Percentiles rank a stretch among this genome's conserved stretches.
These are phyloP conservation scores for Chaetogeoica ovagalla DNA, from an alignment of 2,888 invertebrate species.

Conservation along the genomic window DNA sequence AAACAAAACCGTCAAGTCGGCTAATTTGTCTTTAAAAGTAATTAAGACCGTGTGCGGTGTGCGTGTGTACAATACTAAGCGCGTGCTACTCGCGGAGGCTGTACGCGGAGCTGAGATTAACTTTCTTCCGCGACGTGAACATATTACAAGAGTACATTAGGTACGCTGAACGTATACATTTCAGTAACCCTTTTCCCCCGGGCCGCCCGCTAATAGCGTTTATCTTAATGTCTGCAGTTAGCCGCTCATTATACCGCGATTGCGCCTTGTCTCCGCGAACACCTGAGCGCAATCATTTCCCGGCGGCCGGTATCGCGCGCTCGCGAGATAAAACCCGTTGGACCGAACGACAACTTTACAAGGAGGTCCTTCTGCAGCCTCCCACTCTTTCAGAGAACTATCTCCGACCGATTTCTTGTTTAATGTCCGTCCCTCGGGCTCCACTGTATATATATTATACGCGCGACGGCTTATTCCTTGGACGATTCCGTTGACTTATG, in stretches of 20 bases:
- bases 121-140: slow-evolving; percentile 28
- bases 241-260: slow-evolving; percentile 47
- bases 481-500: neutral
- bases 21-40: slow-evolving; percentile 53
- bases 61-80: neutral
- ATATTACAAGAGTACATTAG: too few relatives aligned
- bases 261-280: slow-evolving; percentile 35
- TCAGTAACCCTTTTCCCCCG: neutral
- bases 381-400: too few relatives aligned
- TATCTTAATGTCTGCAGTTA: slow-evolving; percentile 50
- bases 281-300: slow-evolving; percentile 42
- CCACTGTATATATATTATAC: neutral
- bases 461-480: slow-evolving; percentile 6
- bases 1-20: slow-evolving; percentile 52
- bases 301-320: too few relatives aligned
- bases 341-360: slow-evolving; percentile 41
- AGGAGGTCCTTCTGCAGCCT: neutral
- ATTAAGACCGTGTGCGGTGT: slow-evolving; percentile 44
- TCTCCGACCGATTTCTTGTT: slow-evolving; percentile 38
- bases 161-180: neutral
- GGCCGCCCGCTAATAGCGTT: slow-evolving; percentile 43
- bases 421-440: slow-evolving; percentile 12
- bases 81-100: neutral
- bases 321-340: slow-evolving; percentile 45
- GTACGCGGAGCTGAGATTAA: slow-evolving; percentile 25